Conservation (phyloP, 2,113 vertebrate genomes). For the Toxotes jaculatrix region DNA sequence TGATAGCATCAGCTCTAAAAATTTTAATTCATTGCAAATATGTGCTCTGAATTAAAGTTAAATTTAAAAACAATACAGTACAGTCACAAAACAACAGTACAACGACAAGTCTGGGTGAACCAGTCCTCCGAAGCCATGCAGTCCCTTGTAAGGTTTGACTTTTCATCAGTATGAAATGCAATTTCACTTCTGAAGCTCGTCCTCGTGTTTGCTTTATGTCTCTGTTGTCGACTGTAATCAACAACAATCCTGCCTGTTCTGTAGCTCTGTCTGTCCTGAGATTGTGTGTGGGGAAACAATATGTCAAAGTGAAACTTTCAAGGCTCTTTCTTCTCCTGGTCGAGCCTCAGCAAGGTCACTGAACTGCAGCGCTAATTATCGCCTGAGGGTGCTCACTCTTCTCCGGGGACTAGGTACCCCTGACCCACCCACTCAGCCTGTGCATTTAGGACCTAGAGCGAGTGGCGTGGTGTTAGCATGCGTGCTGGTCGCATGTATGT, state of each 20-base stretch:
- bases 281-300: conserved; percentile 7
- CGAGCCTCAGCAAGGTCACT: conserved; percentile 59
- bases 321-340: conserved; percentile 36
- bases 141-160: conserved; percentile 7
- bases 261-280: neutral
- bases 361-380: conserved; percentile 72
- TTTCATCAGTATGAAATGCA: neutral
- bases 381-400: conserved; percentile 59
- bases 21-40: neutral
- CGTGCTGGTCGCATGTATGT: neutral
- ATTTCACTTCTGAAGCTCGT: neutral
- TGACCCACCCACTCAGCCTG: conserved; percentile 12
- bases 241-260: conserved; percentile 8
- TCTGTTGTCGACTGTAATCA: conserved; percentile 4
- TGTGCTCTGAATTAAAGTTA: neutral
- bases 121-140: neutral
- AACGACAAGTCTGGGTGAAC: neutral
- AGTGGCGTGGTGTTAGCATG: conserved; percentile 5
- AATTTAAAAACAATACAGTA: neutral
- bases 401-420: conserved; percentile 36
- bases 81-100: neutral
- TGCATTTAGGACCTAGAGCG: conserved; percentile 30
- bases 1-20: neutral
- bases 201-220: neutral
- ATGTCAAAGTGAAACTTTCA: conserved; percentile 32